Evolutionary conservation across 2,113 vertebrate species (phyloP).

Genomic region (Eonycteris spelaea): DNA sequence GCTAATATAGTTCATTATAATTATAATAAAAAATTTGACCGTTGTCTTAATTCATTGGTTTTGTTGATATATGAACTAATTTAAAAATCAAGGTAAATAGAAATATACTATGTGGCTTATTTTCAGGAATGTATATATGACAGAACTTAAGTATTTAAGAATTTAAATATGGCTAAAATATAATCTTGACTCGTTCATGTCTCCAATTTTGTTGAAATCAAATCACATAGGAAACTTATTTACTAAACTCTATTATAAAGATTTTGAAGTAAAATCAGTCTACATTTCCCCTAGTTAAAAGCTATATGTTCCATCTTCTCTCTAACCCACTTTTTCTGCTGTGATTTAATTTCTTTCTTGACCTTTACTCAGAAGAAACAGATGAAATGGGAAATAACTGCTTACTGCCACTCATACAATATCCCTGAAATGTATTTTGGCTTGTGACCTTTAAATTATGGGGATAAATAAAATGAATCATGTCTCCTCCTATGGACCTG

Average conservation of each 20-base stretch:
- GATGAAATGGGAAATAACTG: constrained; percentile 50
- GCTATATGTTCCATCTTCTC: background rate
- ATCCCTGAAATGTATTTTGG: constrained; percentile 60
- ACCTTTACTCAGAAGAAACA: constrained; percentile 46
- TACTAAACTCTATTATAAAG: background rate
- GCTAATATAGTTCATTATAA: background rate
- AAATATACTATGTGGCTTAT: background rate
- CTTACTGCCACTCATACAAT: constrained; percentile 13
- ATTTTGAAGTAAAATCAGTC: background rate
- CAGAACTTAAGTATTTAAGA: background rate
- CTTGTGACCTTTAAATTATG: constrained; percentile 66
- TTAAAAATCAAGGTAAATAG: constrained; percentile 13
- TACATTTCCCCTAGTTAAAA: background rate
- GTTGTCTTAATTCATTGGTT: background rate
- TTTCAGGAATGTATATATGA: background rate
- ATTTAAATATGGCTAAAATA: background rate
- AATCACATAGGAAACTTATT: background rate
- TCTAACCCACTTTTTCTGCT: background rate
- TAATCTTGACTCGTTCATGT: background rate
- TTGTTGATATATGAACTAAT: background rate
- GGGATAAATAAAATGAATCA: constrained; percentile 58
- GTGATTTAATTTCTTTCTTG: constrained; percentile 53
- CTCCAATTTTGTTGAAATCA: constrained; percentile 14
- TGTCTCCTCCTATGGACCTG: constrained; percentile 22
- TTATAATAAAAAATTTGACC: background rate